Base-by-base conservation (phyloP, 2,113 vertebrate species). In the Siniperca knerii region DNA sequence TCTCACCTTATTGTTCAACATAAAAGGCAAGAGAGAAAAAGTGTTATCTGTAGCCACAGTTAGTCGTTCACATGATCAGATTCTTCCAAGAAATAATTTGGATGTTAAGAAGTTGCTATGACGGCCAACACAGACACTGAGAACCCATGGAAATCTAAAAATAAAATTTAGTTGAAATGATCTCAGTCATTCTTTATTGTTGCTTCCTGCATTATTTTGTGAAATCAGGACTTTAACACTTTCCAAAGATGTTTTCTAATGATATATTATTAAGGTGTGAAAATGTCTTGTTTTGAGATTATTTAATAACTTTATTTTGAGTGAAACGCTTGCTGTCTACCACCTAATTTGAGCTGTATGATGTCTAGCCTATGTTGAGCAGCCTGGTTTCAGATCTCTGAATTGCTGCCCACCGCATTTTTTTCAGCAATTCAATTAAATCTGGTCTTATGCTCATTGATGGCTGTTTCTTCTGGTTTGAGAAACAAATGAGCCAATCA, bases 1-100 rank as follows among this genome's bases (percentile, higher is more conserved):
- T 82, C 83, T 82, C 71, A 54, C 57, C 23, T 84, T 25, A 62
- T 79, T 90, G 62, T 89, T 83, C 21, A 33, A 86, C 68, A 75
- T 76, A 37, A 90, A 86, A 87, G 64, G n/a, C 23, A 29, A 46
- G 25, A 79, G 67, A 71, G 54, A 68, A 46, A 72, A 79, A 79
- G 67, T 13, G 8, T 70, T 81, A 75, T 82, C 48, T 35, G 52
- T 2, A 7, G 37, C 37, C 33, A 66, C 44, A 72, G 52, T 37
- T 37, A 69, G 62, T 75, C 4, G 0, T 6, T 82, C 75, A 75
- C 3, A 35, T 33, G 23, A 64, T 78, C 60, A 48, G 29, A 70
- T 76, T 71, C 76, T 69, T 4, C 46, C 13, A 6, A 65, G n/a
- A 81, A 64, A 60, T 33, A 4, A 72, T 42, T 76, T 61, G 10